A percentile compares a stretch with the other conserved stretches of the same genome.
Evolutionary conservation across 2,113 vertebrate species (phyloP).

Genomic region (Cromileptes altivelis): DNA sequence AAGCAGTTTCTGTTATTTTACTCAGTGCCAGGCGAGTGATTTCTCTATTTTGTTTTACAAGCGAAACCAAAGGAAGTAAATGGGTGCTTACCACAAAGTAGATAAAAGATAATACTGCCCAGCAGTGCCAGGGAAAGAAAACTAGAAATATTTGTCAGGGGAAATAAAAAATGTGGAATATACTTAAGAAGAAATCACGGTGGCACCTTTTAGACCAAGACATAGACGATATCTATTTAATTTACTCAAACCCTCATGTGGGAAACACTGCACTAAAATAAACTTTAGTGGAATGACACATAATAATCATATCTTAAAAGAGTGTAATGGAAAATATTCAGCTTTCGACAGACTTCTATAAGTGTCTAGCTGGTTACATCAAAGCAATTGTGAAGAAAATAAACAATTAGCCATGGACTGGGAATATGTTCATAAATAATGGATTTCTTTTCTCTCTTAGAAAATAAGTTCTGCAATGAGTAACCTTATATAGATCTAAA

Average conservation of each 20-base stretch:
- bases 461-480: slow-evolving; percentile 85
- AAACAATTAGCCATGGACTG: slow-evolving; percentile 89
- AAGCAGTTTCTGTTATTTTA: slow-evolving; percentile 53
- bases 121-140: slow-evolving; percentile 10
- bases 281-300: slow-evolving; percentile 78
- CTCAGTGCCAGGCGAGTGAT: slow-evolving; percentile 41
- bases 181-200: slow-evolving; percentile 28
- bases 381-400: slow-evolving; percentile 89
- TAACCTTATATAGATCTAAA: slow-evolving; percentile 89
- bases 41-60: slow-evolving; percentile 64
- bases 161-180: slow-evolving; percentile 34
- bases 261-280: slow-evolving; percentile 73
- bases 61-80: slow-evolving; percentile 45
- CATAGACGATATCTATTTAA: slow-evolving; percentile 44
- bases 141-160: slow-evolving; percentile 35
- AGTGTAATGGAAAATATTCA: slow-evolving; percentile 83
- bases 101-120: slow-evolving; percentile 49
- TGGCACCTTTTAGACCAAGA: slow-evolving; percentile 50
- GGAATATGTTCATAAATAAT: slow-evolving; percentile 90
- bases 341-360: slow-evolving; percentile 80
- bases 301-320: slow-evolving; percentile 82
- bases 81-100: slow-evolving; percentile 15
- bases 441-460: slow-evolving; percentile 86
- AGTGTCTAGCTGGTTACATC: slow-evolving; percentile 86
- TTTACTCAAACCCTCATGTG: slow-evolving; percentile 65